phyloP scores from a whole-genome alignment of 2,888 invertebrate genomes.

The Habrosyne pyritoides region DNA sequence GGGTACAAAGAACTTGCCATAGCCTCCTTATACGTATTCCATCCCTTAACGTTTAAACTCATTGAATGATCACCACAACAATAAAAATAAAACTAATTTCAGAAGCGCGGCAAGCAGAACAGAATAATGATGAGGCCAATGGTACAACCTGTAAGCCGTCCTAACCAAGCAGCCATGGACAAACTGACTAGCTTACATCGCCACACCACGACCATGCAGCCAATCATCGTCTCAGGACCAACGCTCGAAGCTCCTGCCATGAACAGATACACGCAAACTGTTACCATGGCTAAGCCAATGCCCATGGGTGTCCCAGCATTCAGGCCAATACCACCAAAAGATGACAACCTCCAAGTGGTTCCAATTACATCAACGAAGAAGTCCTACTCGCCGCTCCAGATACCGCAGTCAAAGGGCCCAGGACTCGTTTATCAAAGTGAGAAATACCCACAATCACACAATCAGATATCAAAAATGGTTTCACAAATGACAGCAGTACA shows the following conservation, averaged over 20 bases:
- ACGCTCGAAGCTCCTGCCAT: constrained; percentile 48
- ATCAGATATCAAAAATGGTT: constrained; percentile 74
- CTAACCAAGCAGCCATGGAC: constrained; percentile 71
- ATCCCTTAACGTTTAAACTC: no score
- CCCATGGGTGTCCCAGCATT: constrained; percentile 89
- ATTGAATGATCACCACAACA: no score
- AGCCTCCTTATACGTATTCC: no score
- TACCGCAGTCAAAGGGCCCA: constrained; percentile 68
- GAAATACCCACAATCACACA: constrained; percentile 67
- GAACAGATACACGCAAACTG: constrained; percentile 44
- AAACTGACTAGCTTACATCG: constrained; percentile 63
- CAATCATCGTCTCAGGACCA: constrained; percentile 63
- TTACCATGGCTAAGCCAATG: constrained; percentile 81
- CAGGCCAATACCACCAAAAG: constrained; percentile 88
- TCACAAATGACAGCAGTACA: constrained; percentile 76
- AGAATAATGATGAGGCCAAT: constrained; percentile 75
- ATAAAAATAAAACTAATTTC: constrained; percentile 39
- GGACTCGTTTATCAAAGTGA: constrained; percentile 74
- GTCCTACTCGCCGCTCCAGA: constrained; percentile 62
- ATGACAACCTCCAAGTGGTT: constrained; percentile 80
- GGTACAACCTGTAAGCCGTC: constrained; percentile 55
- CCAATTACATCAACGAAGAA: constrained; percentile 71
- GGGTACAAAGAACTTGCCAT: no score
- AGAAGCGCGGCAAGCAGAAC: constrained; percentile 80
- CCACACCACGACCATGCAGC: constrained; percentile 66